Evolutionary conservation across 2,113 vertebrate genomes (phyloP), one percentile per base, ranked within the genome.

Genomic region (Neoarius graeffei): DNA sequence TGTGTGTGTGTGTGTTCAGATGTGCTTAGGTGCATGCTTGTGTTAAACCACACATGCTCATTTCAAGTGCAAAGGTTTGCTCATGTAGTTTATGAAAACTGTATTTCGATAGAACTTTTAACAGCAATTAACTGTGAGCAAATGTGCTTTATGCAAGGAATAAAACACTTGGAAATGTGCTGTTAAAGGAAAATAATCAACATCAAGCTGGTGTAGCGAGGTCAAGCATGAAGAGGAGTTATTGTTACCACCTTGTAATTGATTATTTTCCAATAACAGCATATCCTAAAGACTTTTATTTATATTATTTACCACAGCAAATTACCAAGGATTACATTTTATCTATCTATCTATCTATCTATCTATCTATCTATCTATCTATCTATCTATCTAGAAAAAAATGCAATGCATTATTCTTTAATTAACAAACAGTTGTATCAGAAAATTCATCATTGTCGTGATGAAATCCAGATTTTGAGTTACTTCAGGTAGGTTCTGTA

Each of bases 11-110:
- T 1, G 9, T 8, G 5, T 15, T 83, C 57, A 67, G 82, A 64
- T 83, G 62, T 83, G 35, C 62, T 67, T 67, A 52, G 60, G 60
- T 83, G 82, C 9, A 0, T 66, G n/a, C 82, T 52, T 67, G 81
- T 82, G 57, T 48, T 82, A 82, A 83, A 66, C 81, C 81, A 66
- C 81, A 83, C 60, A 83, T 64, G 81, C 57, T 83, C 42, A 67
- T 67, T 83, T 67, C 82, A 42, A 27, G 42, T 52, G 62, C 60
- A 52, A 67, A 83, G 25, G 62, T 50, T 81, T 82, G 81, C 81
- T 83, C 81, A 66, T 50, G 17, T n/a, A 83, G 42, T 82, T 19
- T 62, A 42, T 82, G 57, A 82, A 81, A 83, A 27, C 42, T n/a
- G 11, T 19, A 52, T 83, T 67, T 67, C 42, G 14, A 50, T 27